These are phyloP conservation scores for Scrobipalpa atriplicella DNA, from an alignment of 2,888 invertebrate genomes.

Conservation along the genomic window DNA sequence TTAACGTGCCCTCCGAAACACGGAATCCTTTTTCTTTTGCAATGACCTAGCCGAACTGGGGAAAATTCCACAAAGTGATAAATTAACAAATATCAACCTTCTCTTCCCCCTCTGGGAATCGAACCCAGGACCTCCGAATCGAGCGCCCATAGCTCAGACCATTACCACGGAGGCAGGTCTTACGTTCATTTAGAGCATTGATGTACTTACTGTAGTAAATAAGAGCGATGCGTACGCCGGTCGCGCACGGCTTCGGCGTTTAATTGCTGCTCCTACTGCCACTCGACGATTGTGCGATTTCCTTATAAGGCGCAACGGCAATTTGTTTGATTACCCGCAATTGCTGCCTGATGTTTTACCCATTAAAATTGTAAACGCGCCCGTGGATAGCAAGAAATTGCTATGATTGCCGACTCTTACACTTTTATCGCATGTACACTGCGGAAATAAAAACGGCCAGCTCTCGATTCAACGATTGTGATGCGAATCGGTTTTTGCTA, in stretches of 20 bases:
- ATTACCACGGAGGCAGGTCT: too few relatives aligned
- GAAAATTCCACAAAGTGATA: too few relatives aligned
- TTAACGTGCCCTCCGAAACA: too few relatives aligned
- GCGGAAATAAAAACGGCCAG: constrained; percentile 57
- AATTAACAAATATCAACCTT: too few relatives aligned
- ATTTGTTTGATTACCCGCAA: constrained; percentile 76
- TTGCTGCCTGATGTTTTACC: constrained; percentile 71
- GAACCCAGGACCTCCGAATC: too few relatives aligned
- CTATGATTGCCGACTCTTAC: constrained; percentile 59
- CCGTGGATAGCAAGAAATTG: constrained; percentile 63
- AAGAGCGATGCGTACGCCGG: constrained; percentile 38
- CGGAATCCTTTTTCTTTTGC: too few relatives aligned
- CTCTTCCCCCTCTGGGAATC: too few relatives aligned
- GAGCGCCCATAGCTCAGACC: too few relatives aligned
- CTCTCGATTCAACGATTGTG: constrained; percentile 62
- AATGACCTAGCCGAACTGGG: too few relatives aligned
- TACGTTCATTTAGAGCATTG: too few relatives aligned
- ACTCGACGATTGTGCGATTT: constrained; percentile 69
- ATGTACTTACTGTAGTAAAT: not conserved
- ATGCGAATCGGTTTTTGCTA: constrained; percentile 56
- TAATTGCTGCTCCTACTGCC: constrained; percentile 66
- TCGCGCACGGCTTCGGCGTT: constrained; percentile 69
- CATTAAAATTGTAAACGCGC: constrained; percentile 68
- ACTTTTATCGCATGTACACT: constrained; percentile 52
- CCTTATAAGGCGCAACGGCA: constrained; percentile 70